A percentile compares a stretch with the other conserved stretches of the same genome.
These are phyloP conservation scores for Heliocidaris tuberculata DNA, from an alignment of 35 echinoderm and acorn worm genomes.

Conservation along the genomic window DNA sequence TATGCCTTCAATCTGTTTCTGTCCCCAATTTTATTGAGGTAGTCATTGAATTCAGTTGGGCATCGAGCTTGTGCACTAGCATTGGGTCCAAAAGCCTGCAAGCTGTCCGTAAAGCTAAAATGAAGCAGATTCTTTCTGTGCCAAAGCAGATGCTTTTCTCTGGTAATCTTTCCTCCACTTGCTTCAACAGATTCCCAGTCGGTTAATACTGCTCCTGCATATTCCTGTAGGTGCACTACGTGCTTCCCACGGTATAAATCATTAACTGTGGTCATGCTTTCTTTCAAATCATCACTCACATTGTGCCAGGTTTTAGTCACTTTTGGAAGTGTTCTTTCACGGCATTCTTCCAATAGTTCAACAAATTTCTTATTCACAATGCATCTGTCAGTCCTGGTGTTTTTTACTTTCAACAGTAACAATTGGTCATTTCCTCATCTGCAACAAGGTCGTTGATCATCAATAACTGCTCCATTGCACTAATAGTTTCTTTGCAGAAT, in stretches of 20 bases:
- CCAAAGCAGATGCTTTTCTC: constrained; percentile 58
- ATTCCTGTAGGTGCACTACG: constrained; percentile 68
- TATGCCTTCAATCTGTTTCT: constrained; percentile 56
- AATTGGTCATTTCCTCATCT: constrained; percentile 25
- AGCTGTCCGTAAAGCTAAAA: constrained; percentile 56
- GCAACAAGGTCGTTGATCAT: neutral
- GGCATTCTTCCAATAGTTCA: constrained; percentile 50
- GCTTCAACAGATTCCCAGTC: constrained; percentile 75
- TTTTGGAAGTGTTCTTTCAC: constrained; percentile 35
- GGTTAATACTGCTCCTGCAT: constrained; percentile 69
- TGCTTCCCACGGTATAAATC: constrained; percentile 79
- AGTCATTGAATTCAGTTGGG: constrained; percentile 64
- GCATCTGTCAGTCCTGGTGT: constrained; percentile 67
- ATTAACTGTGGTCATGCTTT: constrained; percentile 59
- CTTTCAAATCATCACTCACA: constrained; percentile 31
- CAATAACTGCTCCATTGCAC: neutral
- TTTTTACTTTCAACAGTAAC: constrained; percentile 45
- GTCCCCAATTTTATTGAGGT: constrained; percentile 26
- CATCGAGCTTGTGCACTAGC: constrained; percentile 59
- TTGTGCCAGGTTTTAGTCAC: constrained; percentile 60
- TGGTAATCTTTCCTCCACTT: constrained; percentile 23
- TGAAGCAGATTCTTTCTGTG: constrained; percentile 64
- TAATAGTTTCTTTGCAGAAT: constrained; percentile 21
- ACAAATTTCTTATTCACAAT: constrained; percentile 66
- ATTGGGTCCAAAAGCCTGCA: constrained; percentile 77